phyloP scores from a whole-genome alignment of 2,888 invertebrate species.

The Drosophila antonietae region DNA sequence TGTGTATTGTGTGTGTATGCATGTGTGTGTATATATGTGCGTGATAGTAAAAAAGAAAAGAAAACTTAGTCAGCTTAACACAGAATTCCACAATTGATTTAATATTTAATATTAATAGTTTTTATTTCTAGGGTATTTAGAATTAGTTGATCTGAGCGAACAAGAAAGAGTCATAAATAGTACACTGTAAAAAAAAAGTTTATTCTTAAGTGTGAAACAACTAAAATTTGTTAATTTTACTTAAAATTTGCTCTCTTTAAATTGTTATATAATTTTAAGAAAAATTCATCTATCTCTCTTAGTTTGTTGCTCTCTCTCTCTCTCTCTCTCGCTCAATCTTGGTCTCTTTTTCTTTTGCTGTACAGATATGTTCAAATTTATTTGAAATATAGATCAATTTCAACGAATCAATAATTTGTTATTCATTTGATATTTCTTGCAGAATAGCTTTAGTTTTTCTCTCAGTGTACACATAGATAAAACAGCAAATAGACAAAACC shows the following conservation, averaged over 20 bases:
- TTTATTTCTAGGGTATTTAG: neutral
- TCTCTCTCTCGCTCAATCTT: neutral
- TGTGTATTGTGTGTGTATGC: slow-evolving; percentile 1
- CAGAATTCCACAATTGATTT: neutral
- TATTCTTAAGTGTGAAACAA: neutral
- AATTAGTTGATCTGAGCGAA: neutral
- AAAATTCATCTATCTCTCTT: too few species aligned
- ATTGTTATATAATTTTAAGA: neutral
- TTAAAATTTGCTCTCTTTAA: neutral
- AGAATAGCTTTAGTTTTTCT: neutral
- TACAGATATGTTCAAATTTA: neutral
- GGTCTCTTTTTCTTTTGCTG: neutral
- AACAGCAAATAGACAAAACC: slow-evolving; percentile 20
- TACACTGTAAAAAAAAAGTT: neutral
- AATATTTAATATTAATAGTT: neutral
- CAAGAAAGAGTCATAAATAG: too few species aligned
- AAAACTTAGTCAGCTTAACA: neutral
- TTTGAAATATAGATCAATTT: neutral
- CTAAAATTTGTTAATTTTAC: neutral
- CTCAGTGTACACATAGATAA: neutral
- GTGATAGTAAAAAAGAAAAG: neutral
- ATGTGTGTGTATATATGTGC: neutral
- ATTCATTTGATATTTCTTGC: too few species aligned
- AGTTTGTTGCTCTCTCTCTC: neutral
- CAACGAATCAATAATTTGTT: neutral